phyloP scores from a whole-genome alignment of 2,888 invertebrate genomes.

The Ecliptopera silaceata region DNA sequence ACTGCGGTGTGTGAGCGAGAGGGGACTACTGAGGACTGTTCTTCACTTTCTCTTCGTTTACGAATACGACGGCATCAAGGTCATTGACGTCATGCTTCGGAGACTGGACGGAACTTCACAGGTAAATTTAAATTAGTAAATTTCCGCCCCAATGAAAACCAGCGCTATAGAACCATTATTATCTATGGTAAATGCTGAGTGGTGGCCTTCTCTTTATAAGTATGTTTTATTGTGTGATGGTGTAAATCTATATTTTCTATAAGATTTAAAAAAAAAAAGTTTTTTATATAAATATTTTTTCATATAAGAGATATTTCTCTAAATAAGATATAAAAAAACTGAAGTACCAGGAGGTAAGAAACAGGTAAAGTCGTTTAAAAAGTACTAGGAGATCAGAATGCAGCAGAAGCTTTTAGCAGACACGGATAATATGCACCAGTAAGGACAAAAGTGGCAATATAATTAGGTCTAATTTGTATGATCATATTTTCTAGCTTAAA shows the following conservation, averaged over 20 bases:
- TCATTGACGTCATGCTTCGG: conserved; percentile 91
- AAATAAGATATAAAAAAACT: too few relatives aligned
- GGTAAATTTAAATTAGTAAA: too few relatives aligned
- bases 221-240: too few relatives aligned
- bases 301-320: conserved; percentile 47
- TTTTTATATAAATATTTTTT: too few relatives aligned
- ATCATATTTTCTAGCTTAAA: background rate
- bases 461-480: background rate
- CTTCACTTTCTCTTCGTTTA: conserved; percentile 92
- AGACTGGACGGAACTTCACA: conserved; percentile 89
- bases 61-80: conserved; percentile 92
- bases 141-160: too few relatives aligned
- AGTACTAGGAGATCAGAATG: conserved; percentile 4
- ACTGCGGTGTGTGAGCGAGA: conserved; percentile 92
- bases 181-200: too few relatives aligned
- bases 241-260: too few relatives aligned
- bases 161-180: too few relatives aligned
- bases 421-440: conserved; percentile 86
- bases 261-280: too few relatives aligned
- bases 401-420: conserved; percentile 85
- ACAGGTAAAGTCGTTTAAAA: conserved; percentile 30
- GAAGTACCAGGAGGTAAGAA: conserved; percentile 11
- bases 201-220: too few relatives aligned
- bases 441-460: background rate
- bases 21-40: conserved; percentile 91